A percentile compares a stretch with the other conserved stretches of the same genome.
These are phyloP conservation scores for Galeruca laticollis DNA, from an alignment of 2,888 invertebrate genomes.

Conservation along the genomic window DNA sequence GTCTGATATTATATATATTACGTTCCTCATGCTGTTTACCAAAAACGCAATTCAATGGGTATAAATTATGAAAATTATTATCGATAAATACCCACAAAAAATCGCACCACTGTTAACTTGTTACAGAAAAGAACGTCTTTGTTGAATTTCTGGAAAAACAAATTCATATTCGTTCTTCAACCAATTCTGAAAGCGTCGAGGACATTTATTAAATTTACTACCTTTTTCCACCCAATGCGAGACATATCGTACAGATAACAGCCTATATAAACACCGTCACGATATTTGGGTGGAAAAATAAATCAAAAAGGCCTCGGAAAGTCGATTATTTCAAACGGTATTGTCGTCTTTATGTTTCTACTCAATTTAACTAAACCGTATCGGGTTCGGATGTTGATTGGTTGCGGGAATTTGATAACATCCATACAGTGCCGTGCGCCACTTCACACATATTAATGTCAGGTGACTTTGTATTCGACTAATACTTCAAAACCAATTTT, in stretches of 20 bases:
- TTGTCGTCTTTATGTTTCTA: conserved; percentile 52
- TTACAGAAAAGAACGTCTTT: neutral
- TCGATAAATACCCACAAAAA: neutral
- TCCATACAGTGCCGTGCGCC: conserved; percentile 18
- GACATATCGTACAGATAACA: conserved; percentile 30
- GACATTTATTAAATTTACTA: conserved; percentile 36
- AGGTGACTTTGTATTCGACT: neutral
- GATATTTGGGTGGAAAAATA: conserved; percentile 37
- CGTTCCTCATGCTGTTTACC: too few relatives aligned
- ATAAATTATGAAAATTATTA: too few relatives aligned
- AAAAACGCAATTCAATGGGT: too few relatives aligned
- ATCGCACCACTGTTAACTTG: neutral
- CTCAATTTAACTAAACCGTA: conserved; percentile 56
- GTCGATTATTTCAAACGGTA: conserved; percentile 39
- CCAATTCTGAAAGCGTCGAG: conserved; percentile 25
- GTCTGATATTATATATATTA: too few relatives aligned
- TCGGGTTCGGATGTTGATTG: conserved; percentile 54
- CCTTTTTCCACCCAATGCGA: conserved; percentile 30
- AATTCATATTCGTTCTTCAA: conserved; percentile 18
- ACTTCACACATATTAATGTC: neutral
- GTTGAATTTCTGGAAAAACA: neutral
- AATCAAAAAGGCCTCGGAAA: conserved; percentile 39
- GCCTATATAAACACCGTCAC: conserved; percentile 33
- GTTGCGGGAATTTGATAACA: conserved; percentile 44
- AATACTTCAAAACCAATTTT: neutral